These are phyloP conservation scores for Oreotragus oreotragus DNA, from an alignment of 2,113 vertebrate genomes.

Conservation along the genomic window DNA sequence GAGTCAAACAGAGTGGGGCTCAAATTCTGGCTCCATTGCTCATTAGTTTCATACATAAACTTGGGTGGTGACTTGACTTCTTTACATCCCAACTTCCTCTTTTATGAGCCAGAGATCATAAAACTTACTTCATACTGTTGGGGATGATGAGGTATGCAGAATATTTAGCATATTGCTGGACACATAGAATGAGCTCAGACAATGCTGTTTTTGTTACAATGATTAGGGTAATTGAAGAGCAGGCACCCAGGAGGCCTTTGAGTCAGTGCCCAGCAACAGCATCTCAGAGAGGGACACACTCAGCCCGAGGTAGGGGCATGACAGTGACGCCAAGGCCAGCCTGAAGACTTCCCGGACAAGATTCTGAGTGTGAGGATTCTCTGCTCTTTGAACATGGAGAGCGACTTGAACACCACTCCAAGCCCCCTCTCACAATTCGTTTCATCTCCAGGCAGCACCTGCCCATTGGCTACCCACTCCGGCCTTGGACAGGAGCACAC, in stretches of 20 bases:
- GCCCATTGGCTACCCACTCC: background rate
- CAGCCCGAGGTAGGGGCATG: rapidly evolving
- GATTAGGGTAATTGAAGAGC: background rate
- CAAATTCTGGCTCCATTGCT: background rate
- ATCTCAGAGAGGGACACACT: too few species aligned
- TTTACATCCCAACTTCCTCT: background rate
- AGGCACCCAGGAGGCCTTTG: background rate
- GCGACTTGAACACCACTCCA: background rate
- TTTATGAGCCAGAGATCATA: background rate
- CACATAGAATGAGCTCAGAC: background rate
- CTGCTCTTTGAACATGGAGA: background rate
- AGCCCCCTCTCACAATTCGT: background rate
- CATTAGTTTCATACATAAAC: background rate
- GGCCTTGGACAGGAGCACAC: background rate
- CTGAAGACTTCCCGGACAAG: background rate
- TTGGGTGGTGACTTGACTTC: background rate
- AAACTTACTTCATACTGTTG: background rate
- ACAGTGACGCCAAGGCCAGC: background rate
- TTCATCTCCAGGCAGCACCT: background rate
- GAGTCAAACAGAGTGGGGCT: background rate
- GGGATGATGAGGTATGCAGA: background rate
- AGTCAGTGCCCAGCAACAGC: background rate
- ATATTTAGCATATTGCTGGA: background rate
- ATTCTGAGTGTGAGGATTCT: background rate
- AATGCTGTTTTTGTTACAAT: background rate